Percentiles rank a stretch among this genome's conserved stretches.
Evolutionary conservation across 2,113 vertebrate genomes (phyloP).

Genomic region (Corythoichthys intestinalis): DNA sequence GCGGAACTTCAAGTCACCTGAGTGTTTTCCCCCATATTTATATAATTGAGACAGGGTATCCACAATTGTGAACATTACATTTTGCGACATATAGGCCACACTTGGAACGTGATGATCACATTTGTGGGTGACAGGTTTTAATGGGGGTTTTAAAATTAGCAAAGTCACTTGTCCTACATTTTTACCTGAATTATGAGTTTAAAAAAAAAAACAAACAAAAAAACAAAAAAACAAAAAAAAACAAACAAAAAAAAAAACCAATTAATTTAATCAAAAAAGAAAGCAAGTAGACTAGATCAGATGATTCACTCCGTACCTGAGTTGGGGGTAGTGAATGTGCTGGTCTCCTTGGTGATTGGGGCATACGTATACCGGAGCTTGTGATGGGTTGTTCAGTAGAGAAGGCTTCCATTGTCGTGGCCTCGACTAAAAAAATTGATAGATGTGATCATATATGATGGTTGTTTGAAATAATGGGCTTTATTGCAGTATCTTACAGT

Average conservation of each 20-base stretch:
- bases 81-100: too few relatives aligned
- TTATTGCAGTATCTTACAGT: neutral
- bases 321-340: conserved; percentile 84
- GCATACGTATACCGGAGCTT: conserved; percentile 80
- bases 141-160: too few relatives aligned
- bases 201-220: too few relatives aligned
- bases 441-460: neutral
- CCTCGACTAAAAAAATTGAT: conserved; percentile 72
- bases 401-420: conserved; percentile 76
- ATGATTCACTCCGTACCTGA: conserved; percentile 69
- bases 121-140: too few relatives aligned
- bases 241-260: neutral
- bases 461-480: neutral
- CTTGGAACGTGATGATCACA: too few relatives aligned
- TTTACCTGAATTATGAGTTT: too few relatives aligned
- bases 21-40: too few relatives aligned
- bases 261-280: neutral
- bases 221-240: too few relatives aligned
- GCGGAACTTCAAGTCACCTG: too few relatives aligned
- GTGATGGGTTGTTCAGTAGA: conserved; percentile 82
- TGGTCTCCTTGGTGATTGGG: conserved; percentile 84
- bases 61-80: too few relatives aligned
- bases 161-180: too few relatives aligned
- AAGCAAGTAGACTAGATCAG: neutral
- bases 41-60: too few relatives aligned